These are phyloP conservation scores for Amitus sp. DNA, from an alignment of 2,888 invertebrate species.

Conservation along the genomic window DNA sequence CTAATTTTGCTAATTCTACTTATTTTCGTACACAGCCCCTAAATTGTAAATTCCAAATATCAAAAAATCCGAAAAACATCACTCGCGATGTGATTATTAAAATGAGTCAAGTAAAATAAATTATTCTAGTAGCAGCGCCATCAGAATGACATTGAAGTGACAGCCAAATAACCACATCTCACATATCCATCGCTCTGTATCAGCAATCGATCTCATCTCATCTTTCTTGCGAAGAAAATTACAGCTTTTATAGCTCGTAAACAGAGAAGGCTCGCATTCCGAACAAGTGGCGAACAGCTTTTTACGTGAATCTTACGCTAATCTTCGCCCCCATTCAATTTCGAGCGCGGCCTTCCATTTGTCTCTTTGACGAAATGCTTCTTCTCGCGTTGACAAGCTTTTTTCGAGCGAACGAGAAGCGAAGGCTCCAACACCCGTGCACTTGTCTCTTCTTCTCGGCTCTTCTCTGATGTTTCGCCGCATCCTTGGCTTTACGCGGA, in stretches of 20 bases:
- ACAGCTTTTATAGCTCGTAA: constrained; percentile 15
- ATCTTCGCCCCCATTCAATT: constrained; percentile 44
- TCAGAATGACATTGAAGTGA: no score
- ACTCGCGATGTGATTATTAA: no score
- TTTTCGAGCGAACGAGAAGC: constrained; percentile 34
- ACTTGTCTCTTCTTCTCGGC: background rate
- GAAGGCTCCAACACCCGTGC: constrained; percentile 17
- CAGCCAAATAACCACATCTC: no score
- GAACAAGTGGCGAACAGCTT: constrained; percentile 34
- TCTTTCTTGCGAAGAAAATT: constrained; percentile 10
- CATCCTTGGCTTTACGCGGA: constrained; percentile 58
- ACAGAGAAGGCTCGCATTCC: constrained; percentile 45
- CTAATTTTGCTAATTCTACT: no score
- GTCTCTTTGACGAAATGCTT: constrained; percentile 45
- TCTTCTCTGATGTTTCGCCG: constrained; percentile 56
- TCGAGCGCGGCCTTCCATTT: constrained; percentile 19
- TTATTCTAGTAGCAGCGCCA: no score
- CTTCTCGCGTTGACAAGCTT: constrained; percentile 52
- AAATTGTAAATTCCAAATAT: no score
- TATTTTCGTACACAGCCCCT: no score
- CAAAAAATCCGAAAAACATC: no score
- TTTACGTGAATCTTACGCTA: constrained; percentile 47
- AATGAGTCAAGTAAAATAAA: no score
- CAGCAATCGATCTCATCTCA: constrained; percentile 4
- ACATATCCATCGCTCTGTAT: no score